Evolutionary conservation across 2,888 invertebrate species (phyloP).

Genomic region (Macroteleia sp.): DNA sequence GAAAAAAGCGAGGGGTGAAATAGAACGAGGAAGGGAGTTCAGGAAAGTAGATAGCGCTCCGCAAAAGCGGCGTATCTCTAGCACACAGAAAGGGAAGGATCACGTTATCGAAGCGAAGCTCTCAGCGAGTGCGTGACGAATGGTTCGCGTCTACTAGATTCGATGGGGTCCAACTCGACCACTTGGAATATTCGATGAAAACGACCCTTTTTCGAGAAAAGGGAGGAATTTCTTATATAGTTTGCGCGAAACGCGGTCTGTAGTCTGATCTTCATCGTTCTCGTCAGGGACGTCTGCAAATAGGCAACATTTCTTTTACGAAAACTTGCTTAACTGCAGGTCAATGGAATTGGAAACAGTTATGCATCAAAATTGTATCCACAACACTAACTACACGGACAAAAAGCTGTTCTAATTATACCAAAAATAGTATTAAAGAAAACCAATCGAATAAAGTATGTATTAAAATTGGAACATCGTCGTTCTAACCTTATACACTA

Average conservation of each 20-base stretch:
- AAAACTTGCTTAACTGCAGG: constrained; percentile 2
- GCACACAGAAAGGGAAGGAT: constrained; percentile 63
- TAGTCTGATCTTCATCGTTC: constrained; percentile 55
- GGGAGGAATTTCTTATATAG: constrained; percentile 59
- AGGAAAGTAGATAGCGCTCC: constrained; percentile 75
- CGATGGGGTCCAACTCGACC: constrained; percentile 71
- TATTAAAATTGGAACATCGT: too few relatives aligned
- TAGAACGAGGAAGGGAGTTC: constrained; percentile 68
- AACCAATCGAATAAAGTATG: too few relatives aligned
- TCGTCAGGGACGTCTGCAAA: constrained; percentile 58
- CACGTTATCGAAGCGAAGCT: constrained; percentile 81
- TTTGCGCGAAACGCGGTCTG: constrained; percentile 32
- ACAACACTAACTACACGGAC: too few relatives aligned
- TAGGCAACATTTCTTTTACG: constrained; percentile 51
- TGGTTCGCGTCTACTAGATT: constrained; percentile 80
- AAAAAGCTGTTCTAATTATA: too few relatives aligned
- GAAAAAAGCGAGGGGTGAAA: constrained; percentile 64
- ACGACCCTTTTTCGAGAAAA: constrained; percentile 70
- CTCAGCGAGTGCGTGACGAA: constrained; percentile 83
- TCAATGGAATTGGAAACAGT: too few relatives aligned
- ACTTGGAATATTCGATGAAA: constrained; percentile 75
- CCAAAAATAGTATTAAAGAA: too few relatives aligned
- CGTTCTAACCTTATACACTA: too few relatives aligned
- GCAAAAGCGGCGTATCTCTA: constrained; percentile 71
- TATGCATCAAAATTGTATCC: too few relatives aligned